Evolutionary conservation across 2,888 invertebrate genomes (phyloP), one percentile per base, ranked within the genome.

Genomic region (Ferrisia virgata): DNA sequence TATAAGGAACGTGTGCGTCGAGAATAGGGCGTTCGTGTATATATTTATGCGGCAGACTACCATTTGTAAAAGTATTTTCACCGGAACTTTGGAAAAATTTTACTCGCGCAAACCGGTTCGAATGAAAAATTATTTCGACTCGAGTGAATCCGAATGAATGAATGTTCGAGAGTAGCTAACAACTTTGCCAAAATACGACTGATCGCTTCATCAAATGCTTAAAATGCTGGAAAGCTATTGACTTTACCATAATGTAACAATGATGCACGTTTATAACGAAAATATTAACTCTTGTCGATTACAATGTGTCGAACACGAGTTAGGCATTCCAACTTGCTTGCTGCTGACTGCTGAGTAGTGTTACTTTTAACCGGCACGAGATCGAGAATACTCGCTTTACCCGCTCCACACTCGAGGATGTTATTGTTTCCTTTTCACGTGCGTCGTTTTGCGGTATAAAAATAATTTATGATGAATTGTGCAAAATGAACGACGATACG

Each of bases 141-240:
- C 53, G 80, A 53, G 22, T 18, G 25, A 33, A 15, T 33, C 6
- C 31, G 47, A 80, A 53, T 80, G 47, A 80, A 53, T 80, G 25
- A 39, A 18, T 76, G 9, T 3, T 8, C 18, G 40, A n/a, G 13
- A n/a, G 80, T 43, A 80, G 33, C 76, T 76, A 15, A 9, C 8
- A 13, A 28, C 53, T 80, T 80, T 0, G 18, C 18, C 18, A 18
- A 25, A 43, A 80, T 53, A 33, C 80, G 80, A 53, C 31, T 31
- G n/a, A 80, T 80, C 80, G 18, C 43, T 3, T 80, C 80, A 80
- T 80, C 80, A 33, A 31, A 53, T 80, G 80, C 80, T 80, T 33
- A 80, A 80, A 80, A 80, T 33, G 53, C 40, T 80, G 80, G 80
- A 80, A 80, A 80, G 33, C 40, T 28, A 80, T 53, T 80, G 43